Evolutionary conservation across 2,888 invertebrate species (phyloP).

Genomic region (Trissolcus japonicus): DNA sequence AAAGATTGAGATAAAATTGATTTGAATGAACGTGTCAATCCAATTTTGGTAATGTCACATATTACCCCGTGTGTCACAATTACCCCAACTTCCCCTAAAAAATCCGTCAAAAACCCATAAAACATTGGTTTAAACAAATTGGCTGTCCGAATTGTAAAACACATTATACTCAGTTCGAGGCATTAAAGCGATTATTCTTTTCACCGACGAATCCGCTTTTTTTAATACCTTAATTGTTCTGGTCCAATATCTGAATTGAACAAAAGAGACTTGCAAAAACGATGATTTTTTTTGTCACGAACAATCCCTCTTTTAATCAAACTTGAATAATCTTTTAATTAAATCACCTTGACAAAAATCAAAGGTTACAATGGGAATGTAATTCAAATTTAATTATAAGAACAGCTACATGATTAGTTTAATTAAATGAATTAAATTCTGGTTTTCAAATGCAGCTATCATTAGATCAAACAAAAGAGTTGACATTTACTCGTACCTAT

Average conservation of each 20-base stretch:
- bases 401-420: background rate
- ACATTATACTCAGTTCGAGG: conserved; percentile 30
- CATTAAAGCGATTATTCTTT: conserved; percentile 43
- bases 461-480: too few relatives aligned
- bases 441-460: too few relatives aligned
- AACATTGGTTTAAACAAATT: conserved; percentile 11
- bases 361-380: background rate
- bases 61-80: background rate
- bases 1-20: background rate
- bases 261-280: background rate
- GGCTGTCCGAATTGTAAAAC: conserved; percentile 8
- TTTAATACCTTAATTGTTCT: background rate
- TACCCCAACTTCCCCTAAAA: too few relatives aligned
- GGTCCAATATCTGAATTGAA: background rate
- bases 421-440: background rate
- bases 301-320: background rate
- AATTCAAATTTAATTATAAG: background rate
- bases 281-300: too few relatives aligned
- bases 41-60: background rate
- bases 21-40: background rate
- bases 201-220: background rate
- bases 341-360: background rate
- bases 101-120: too few relatives aligned
- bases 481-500: too few relatives aligned
- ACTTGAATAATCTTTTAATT: background rate